Base-by-base conservation (phyloP, 2,797 vertebrate species). In the Tragopan temminckii region DNA sequence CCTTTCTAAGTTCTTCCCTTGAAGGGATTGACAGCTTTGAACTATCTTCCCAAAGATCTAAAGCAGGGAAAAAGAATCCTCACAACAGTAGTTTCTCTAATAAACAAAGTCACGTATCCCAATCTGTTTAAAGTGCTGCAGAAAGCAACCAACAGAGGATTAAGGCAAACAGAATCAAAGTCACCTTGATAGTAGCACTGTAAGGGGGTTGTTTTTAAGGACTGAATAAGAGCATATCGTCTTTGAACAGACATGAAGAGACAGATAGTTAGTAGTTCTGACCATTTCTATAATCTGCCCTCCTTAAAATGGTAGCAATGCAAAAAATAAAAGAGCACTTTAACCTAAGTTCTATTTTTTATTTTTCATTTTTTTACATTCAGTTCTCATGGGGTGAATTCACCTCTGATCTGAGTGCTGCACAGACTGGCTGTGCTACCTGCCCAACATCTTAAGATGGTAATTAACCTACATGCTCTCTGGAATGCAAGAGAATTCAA, bases 11-110 rank as follows among this genome's bases (percentile, higher is more conserved):
- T 92, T 85, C 40, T 23, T 88, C 24, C 42, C 76, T 87, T 96
- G 25, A 92, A 94, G 62, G 68, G 62, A 72, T 5, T 88, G 88
- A 90, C 77, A 90, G 71, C 77, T 97, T 95, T 97, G 89, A 95
- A 93, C 88, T 89, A 19, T 66, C 64, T 95, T 86, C 24, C 71
- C 64, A 46, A 88, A 92, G 77, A 95, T 79, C 87, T 96, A 82
- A 93, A 90, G 77, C n/a, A 72, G 20, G 33, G 18, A 59, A 89
- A 85, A 84, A 63, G 63, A 66, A 67, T 45, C 45, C 5, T 58
- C 83, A 93, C 42, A 8, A 1, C 63, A 81, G 23, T 0, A 0
- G 23, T 95, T 93, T 90, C 68, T 89, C 82, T 93, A 92, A 94
- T 80, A 96, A 95, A 86, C 50, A 93, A 83, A 90, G 61, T 72